Evolutionary conservation across 2,113 vertebrate genomes (phyloP).

Genomic region (Dicaeum eximium): DNA sequence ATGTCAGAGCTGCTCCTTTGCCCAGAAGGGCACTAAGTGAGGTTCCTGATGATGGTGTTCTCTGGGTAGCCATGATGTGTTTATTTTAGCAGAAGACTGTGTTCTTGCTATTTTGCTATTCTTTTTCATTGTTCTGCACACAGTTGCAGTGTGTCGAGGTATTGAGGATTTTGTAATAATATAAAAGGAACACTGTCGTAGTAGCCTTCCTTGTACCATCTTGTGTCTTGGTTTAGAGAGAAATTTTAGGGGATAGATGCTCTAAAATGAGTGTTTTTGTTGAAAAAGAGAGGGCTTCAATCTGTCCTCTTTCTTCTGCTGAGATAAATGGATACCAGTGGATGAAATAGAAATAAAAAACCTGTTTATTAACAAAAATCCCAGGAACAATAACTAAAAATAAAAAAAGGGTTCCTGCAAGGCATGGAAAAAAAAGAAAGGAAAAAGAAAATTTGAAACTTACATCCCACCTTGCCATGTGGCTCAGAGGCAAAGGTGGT

Average conservation of each 20-base stretch:
- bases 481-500: too few species aligned
- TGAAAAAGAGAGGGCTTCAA: background rate
- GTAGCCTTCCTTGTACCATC: background rate
- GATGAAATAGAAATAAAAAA: background rate
- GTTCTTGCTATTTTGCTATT: background rate
- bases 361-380: background rate
- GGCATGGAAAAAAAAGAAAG: too few species aligned
- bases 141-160: fast-evolving
- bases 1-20: background rate
- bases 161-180: background rate
- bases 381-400: background rate
- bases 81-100: background rate
- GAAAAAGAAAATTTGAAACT: background rate
- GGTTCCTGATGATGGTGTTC: background rate
- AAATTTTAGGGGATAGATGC: background rate
- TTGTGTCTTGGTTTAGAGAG: background rate
- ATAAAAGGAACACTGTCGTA: background rate
- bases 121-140: background rate
- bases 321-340: background rate
- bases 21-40: background rate
- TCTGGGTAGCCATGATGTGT: background rate
- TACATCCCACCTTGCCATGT: fast-evolving
- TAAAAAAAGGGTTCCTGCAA: background rate
- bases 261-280: background rate
- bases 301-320: background rate